Conservation (phyloP, 2,797 vertebrate species). For the Yasuhikotakia modesta region DNA sequence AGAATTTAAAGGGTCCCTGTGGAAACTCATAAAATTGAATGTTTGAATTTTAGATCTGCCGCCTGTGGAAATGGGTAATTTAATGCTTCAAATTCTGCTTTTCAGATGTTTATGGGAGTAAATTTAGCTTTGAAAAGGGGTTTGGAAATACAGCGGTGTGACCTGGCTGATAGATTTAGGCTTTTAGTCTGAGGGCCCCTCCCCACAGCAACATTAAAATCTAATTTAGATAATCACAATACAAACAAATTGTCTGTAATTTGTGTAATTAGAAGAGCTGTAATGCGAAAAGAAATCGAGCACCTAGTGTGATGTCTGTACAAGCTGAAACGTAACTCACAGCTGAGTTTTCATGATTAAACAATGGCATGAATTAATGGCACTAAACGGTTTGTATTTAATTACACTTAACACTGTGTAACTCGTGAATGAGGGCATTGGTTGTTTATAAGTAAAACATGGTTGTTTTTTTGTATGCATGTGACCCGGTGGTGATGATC, state of each 20-base stretch:
- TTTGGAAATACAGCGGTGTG: not conserved
- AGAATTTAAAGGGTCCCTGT: constrained; percentile 3
- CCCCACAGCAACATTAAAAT: constrained; percentile 36
- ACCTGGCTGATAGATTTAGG: not conserved
- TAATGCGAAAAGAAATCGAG: constrained; percentile 1
- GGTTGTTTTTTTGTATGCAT: not conserved
- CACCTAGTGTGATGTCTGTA: constrained; percentile 3
- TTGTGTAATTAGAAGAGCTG: constrained; percentile 36
- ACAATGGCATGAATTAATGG: constrained; percentile 1
- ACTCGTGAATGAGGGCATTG: not conserved
- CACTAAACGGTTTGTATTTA: not conserved
- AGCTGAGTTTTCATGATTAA: constrained; percentile 11
- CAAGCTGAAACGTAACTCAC: constrained; percentile 4
- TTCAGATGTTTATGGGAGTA: not conserved
- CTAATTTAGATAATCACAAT: constrained; percentile 32
- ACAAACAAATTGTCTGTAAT: constrained; percentile 27
- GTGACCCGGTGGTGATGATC: not conserved
- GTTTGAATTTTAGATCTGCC: constrained; percentile 1
- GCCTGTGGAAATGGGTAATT: not conserved
- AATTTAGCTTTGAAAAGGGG: not conserved
- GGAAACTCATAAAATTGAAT: not conserved
- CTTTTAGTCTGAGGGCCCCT: constrained; percentile 4
- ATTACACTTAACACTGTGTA: not conserved
- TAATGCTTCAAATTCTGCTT: not conserved
- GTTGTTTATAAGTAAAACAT: not conserved